phyloP scores from a whole-genome alignment of 2,888 invertebrate species.

The Luffia ferchaultella region DNA sequence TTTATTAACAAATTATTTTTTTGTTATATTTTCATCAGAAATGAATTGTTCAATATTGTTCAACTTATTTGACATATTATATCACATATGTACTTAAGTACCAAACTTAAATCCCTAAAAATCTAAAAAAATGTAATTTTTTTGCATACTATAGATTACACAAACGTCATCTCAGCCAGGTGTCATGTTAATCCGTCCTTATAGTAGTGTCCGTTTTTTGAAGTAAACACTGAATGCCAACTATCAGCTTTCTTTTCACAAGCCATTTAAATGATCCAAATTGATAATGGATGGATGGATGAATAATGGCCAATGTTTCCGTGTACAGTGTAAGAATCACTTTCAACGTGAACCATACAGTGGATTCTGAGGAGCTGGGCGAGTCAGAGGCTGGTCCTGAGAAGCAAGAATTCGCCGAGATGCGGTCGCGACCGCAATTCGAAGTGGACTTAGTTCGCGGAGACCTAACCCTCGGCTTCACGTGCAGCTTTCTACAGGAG shows the following conservation, averaged over 20 bases:
- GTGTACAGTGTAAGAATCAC: constrained; percentile 59
- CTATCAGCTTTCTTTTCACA: too few relatives aligned
- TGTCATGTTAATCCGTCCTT: too few relatives aligned
- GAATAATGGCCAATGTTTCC: constrained; percentile 15
- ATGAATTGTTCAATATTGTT: too few relatives aligned
- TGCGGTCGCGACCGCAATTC: constrained; percentile 93
- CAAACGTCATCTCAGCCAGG: not conserved
- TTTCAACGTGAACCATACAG: constrained; percentile 95
- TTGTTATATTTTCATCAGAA: too few relatives aligned
- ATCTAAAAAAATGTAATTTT: not conserved
- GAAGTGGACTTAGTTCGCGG: constrained; percentile 85
- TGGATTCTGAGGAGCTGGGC: constrained; percentile 82
- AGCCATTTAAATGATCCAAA: too few relatives aligned
- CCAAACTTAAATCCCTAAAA: too few relatives aligned
- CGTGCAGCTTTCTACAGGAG: constrained; percentile 81
- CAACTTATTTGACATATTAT: not conserved
- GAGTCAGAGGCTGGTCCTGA: constrained; percentile 71
- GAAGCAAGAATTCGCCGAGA: constrained; percentile 80
- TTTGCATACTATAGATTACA: not conserved
- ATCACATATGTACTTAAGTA: not conserved
- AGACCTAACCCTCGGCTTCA: constrained; percentile 80
- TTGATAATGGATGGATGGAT: too few relatives aligned
- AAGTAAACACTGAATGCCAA: too few relatives aligned
- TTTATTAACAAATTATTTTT: too few relatives aligned
- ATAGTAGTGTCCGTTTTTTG: too few relatives aligned